Percentiles rank a stretch among this genome's conserved stretches.
These are phyloP conservation scores for Lagria hirta DNA, from an alignment of 2,888 invertebrate genomes.

Conservation along the genomic window DNA sequence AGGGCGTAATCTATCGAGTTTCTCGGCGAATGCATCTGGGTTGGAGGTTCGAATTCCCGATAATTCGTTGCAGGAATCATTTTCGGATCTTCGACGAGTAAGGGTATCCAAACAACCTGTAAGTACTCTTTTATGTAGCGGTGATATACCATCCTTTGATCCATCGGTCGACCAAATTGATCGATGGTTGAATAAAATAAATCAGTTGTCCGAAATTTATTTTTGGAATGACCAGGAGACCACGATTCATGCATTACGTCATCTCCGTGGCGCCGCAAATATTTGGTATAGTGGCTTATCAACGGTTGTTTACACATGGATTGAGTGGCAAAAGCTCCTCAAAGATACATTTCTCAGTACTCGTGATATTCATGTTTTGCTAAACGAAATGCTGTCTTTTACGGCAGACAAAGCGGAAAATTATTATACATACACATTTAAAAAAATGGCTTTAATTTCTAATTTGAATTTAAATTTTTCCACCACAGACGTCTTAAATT, in stretches of 20 bases:
- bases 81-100: no score
- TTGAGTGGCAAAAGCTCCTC: neutral
- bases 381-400: neutral
- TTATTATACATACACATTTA: neutral
- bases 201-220: neutral
- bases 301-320: neutral
- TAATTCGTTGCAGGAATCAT: no score
- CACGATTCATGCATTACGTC: neutral
- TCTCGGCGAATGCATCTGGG: no score
- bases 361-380: neutral
- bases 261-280: neutral
- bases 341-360: neutral
- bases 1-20: no score
- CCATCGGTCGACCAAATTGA: no score
- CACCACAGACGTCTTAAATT: no score
- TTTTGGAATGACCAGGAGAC: neutral
- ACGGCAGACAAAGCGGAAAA: neutral
- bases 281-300: neutral
- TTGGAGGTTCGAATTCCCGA: no score
- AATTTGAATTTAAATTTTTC: no score
- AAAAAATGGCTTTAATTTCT: neutral
- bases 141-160: no score
- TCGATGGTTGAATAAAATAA: neutral
- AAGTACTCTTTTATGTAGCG: no score
- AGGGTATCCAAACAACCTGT: no score